Percentiles rank a stretch among this genome's conserved stretches.
Evolutionary conservation across 2,888 invertebrate species (phyloP).

Genomic region (Pyralis farinalis): DNA sequence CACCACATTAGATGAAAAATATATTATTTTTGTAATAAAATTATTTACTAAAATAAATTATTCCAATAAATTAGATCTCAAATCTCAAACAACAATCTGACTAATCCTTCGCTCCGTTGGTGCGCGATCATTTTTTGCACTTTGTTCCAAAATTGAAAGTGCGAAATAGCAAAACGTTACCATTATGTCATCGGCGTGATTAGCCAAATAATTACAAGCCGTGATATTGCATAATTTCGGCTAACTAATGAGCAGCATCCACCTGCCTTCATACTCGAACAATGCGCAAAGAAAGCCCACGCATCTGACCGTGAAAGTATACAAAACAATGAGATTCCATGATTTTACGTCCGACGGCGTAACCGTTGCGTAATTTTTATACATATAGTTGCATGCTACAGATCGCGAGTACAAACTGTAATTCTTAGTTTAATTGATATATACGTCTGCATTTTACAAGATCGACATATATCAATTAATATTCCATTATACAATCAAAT

Average conservation of each 20-base stretch:
- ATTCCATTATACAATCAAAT: too few relatives aligned
- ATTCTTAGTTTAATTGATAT: too few relatives aligned
- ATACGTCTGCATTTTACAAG: too few relatives aligned
- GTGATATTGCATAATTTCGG: conserved; percentile 14
- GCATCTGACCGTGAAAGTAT: conserved; percentile 71
- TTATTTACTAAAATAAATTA: too few relatives aligned
- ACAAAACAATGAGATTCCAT: conserved; percentile 34
- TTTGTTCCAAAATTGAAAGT: conserved; percentile 6
- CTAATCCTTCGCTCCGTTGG: not conserved
- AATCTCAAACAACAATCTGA: too few relatives aligned
- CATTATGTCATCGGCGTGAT: conserved; percentile 16
- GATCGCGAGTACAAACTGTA: too few relatives aligned
- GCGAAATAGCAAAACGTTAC: not conserved
- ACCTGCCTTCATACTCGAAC: conserved; percentile 18
- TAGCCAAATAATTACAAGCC: conserved; percentile 26
- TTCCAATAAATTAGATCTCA: too few relatives aligned
- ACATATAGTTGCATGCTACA: not conserved
- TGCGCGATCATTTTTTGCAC: not conserved
- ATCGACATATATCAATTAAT: too few relatives aligned
- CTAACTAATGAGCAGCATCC: conserved; percentile 26
- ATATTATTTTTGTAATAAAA: too few relatives aligned
- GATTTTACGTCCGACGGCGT: not conserved
- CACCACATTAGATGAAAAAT: too few relatives aligned
- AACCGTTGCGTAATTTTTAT: not conserved
- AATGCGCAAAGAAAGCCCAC: conserved; percentile 57